A percentile compares a stretch with the other conserved stretches of the same genome.
Evolutionary conservation across 1,140 invertebrate species (phyloP).

Genomic region (Polypedilum vanderplanki): DNA sequence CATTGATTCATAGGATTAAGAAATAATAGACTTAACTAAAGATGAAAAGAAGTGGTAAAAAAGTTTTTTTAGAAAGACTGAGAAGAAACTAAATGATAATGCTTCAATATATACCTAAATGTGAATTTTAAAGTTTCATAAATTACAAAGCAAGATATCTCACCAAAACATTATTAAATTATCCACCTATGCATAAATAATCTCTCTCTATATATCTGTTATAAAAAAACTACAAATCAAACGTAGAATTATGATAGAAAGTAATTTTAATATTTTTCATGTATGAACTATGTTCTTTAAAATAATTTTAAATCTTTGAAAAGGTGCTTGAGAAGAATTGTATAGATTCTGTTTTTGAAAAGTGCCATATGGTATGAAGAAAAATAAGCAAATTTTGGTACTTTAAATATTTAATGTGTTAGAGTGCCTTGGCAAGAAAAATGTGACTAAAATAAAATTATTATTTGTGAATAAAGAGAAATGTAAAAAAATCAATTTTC

Average conservation of each 20-base stretch:
- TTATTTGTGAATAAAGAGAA: not conserved
- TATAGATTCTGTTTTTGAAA: not conserved
- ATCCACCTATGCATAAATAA: not conserved
- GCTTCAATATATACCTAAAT: conserved; percentile 3
- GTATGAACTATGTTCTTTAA: too few relatives aligned
- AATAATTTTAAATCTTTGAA: not conserved
- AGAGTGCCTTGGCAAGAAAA: not conserved
- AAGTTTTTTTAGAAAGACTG: not conserved
- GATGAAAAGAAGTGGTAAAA: not conserved
- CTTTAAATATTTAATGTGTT: not conserved
- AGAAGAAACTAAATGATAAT: not conserved
- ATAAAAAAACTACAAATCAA: not conserved
- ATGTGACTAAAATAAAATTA: not conserved
- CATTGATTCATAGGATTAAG: conserved; percentile 5
- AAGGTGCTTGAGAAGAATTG: not conserved
- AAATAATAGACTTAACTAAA: not conserved
- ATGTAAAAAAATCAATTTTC: not conserved
- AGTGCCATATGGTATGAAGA: not conserved
- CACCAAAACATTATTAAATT: not conserved
- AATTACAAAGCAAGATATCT: not conserved
- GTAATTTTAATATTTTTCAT: too few relatives aligned
- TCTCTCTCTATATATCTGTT: conserved; percentile 10
- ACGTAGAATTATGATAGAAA: too few relatives aligned
- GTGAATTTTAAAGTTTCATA: not conserved
- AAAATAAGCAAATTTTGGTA: not conserved